These are phyloP conservation scores for Artibeus jamaicensis DNA, from an alignment of 2,797 vertebrate species.

Conservation along the genomic window DNA sequence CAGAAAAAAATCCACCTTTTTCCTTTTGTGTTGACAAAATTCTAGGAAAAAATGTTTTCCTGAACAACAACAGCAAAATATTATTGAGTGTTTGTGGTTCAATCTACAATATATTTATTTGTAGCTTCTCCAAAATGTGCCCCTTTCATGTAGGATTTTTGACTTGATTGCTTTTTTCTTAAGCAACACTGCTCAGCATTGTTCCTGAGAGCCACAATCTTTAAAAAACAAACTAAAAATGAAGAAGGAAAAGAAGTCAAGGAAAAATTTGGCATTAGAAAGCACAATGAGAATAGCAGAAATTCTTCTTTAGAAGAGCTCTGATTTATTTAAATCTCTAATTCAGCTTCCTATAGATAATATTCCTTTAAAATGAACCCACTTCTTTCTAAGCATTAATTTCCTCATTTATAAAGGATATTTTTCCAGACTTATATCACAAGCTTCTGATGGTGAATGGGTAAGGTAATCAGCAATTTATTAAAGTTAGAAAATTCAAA, in stretches of 20 bases:
- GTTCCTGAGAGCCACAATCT: not conserved
- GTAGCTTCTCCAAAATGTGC: conserved; percentile 54
- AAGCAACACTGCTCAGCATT: not conserved
- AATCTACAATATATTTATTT: conserved; percentile 55
- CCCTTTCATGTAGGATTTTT: conserved; percentile 55
- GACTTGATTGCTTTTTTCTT: conserved; percentile 45
- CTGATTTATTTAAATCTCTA: conserved; percentile 33
- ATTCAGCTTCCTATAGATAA: not conserved
- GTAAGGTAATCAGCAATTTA: not conserved
- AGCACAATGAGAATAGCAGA: not conserved
- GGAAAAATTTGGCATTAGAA: conserved; percentile 14
- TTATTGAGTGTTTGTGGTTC: conserved; percentile 34
- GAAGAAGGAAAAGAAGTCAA: conserved; percentile 33
- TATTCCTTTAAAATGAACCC: not conserved
- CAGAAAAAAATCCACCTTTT: conserved; percentile 19
- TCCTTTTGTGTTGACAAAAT: conserved; percentile 43
- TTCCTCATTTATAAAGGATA: conserved; percentile 11
- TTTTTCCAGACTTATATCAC: not conserved
- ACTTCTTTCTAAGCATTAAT: conserved; percentile 3
- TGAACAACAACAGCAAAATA: conserved; percentile 9
- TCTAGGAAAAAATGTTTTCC: conserved; percentile 48
- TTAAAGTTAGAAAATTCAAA: conserved; percentile 1
- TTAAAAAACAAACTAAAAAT: conserved; percentile 40
- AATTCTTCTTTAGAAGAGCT: not conserved
- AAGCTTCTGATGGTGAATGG: not conserved